Conservation (phyloP, 2,113 vertebrate species). For the Coptodon bakossiorum region DNA sequence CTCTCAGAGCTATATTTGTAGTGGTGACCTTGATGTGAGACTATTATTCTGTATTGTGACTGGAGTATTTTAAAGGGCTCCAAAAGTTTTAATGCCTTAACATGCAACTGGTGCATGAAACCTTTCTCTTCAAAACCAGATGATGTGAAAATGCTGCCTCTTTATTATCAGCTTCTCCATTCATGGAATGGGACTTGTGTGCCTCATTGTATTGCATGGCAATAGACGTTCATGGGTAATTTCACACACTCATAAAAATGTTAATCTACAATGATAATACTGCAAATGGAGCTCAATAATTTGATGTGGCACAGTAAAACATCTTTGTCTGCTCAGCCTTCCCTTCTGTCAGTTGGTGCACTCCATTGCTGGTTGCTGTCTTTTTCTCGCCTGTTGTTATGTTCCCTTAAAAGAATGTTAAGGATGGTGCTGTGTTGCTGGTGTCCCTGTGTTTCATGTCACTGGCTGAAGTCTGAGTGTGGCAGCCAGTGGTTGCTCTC, state of each 20-base stretch:
- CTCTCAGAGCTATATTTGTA: neutral
- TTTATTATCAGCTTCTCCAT: neutral
- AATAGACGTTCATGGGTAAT: constrained; percentile 53
- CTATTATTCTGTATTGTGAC: neutral
- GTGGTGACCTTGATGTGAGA: constrained; percentile 13
- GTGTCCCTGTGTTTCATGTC: neutral
- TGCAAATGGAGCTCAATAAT: constrained; percentile 50
- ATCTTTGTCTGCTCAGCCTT: constrained; percentile 12
- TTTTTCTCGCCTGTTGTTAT: neutral
- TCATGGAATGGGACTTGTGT: neutral
- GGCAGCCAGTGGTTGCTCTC: neutral
- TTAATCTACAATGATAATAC: constrained; percentile 60
- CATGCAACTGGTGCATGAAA: neutral
- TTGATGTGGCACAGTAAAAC: constrained; percentile 43
- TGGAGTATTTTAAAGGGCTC: neutral
- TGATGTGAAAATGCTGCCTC: constrained; percentile 10
- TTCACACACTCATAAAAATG: constrained; percentile 57
- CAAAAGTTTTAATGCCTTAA: neutral
- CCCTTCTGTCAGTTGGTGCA: neutral
- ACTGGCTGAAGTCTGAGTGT: neutral
- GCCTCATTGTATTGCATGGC: constrained; percentile 26
- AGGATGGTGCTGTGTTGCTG: neutral
- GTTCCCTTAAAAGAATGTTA: neutral
- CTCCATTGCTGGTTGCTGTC: neutral
- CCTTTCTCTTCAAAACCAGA: neutral